Percentiles rank a stretch among this genome's conserved stretches.
phyloP scores from a whole-genome alignment of 2,797 vertebrate genomes.

The Phyllotis vaccarum region DNA sequence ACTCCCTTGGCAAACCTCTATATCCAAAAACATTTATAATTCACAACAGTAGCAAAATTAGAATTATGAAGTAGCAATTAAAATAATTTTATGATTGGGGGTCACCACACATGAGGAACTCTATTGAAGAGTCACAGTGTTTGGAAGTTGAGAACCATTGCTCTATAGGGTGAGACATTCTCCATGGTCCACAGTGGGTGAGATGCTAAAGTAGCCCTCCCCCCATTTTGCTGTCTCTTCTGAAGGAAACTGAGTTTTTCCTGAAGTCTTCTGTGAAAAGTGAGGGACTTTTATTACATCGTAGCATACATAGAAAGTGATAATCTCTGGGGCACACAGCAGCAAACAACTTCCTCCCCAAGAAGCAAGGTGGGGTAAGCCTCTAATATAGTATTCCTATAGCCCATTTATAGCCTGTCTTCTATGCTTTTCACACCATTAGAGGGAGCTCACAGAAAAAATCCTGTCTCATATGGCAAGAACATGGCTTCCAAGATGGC shows the following conservation, averaged over 20 bases:
- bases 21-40: background rate
- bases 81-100: background rate
- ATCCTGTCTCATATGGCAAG: background rate
- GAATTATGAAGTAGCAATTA: background rate
- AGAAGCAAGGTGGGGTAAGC: background rate
- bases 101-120: background rate
- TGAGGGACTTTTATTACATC: background rate
- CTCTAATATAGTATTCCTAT: background rate
- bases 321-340: background rate
- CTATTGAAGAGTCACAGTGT: background rate
- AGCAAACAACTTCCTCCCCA: background rate
- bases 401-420: no score
- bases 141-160: background rate
- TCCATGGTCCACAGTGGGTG: no score
- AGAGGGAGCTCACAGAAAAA: background rate
- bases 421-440: background rate
- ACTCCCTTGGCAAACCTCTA: background rate
- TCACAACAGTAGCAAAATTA: background rate
- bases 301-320: background rate
- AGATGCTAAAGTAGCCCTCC: background rate
- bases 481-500: background rate
- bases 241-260: background rate
- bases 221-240: background rate
- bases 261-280: background rate
- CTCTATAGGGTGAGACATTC: background rate